Conservation (phyloP, 2,113 vertebrate species). For the Otocyon megalotis region DNA sequence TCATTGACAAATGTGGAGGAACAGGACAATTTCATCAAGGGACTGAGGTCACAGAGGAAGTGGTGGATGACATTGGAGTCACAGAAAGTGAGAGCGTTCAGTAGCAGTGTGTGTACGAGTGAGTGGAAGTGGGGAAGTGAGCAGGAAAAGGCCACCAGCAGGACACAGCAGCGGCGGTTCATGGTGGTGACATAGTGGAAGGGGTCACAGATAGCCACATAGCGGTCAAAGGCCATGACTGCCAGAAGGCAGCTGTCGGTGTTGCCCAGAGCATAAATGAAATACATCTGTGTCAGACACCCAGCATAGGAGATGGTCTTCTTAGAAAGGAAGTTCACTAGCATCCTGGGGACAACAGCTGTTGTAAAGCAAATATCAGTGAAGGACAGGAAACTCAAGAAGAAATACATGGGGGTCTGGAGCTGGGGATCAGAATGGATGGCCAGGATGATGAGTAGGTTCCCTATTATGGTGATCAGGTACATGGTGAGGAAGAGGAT, state of each 20-base stretch:
- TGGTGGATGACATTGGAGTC: slow-evolving; percentile 73
- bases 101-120: slow-evolving; percentile 67
- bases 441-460: slow-evolving; percentile 40
- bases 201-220: slow-evolving; percentile 74
- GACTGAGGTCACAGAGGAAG: slow-evolving; percentile 80
- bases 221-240: slow-evolving; percentile 78
- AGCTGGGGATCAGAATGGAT: not conserved
- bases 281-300: slow-evolving; percentile 80
- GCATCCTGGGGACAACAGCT: slow-evolving; percentile 74
- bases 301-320: slow-evolving; percentile 75
- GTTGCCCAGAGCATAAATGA: slow-evolving; percentile 71
- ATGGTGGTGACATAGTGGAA: slow-evolving; percentile 72
- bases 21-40: slow-evolving; percentile 79
- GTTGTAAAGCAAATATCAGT: slow-evolving; percentile 74
- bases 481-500: slow-evolving; percentile 43
- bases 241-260: slow-evolving; percentile 74
- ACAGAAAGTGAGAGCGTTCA: slow-evolving; percentile 74
- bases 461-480: slow-evolving; percentile 31
- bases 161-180: slow-evolving; percentile 41
- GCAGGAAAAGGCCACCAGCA: slow-evolving; percentile 67
- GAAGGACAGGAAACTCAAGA: slow-evolving; percentile 70
- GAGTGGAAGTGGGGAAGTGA: slow-evolving; percentile 73
- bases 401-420: slow-evolving; percentile 72
- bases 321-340: slow-evolving; percentile 69
- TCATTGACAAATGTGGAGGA: slow-evolving; percentile 71